phyloP scores from a whole-genome alignment of 1,140 invertebrate species.

The Atopsyche davidsoni region DNA sequence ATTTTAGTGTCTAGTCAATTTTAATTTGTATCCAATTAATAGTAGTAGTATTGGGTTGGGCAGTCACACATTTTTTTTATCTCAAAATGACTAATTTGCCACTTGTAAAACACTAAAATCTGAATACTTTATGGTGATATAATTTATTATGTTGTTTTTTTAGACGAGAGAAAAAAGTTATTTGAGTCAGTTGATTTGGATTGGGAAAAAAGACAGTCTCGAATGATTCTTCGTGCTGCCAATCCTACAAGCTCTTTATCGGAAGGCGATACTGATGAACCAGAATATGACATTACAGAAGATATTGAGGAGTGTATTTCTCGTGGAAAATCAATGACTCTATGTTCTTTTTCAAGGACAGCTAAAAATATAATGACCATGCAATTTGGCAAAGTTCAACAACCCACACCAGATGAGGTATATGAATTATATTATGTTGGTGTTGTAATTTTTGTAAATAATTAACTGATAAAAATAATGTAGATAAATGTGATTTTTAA shows the following conservation, averaged over 20 bases:
- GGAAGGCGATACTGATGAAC: conserved; percentile 34
- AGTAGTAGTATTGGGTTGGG: no score
- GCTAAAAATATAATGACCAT: conserved; percentile 78
- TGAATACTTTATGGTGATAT: no score
- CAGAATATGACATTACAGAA: conserved; percentile 47
- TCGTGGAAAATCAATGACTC: conserved; percentile 74
- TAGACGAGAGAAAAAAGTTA: conserved; percentile 66
- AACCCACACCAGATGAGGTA: conserved; percentile 22
- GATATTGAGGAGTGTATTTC: conserved; percentile 72
- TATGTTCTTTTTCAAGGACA: conserved; percentile 75
- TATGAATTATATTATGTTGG: no score
- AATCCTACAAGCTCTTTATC: conserved; percentile 46
- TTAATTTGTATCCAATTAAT: no score
- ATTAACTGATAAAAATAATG: no score
- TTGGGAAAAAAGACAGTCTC: conserved; percentile 56
- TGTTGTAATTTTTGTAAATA: conserved; percentile 2
- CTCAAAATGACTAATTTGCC: no score
- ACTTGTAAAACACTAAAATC: no score
- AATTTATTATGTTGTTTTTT: conserved; percentile 33
- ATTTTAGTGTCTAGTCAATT: no score
- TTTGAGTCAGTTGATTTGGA: conserved; percentile 70
- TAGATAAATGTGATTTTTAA: no score
- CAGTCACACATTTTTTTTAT: no score
- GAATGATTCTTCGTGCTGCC: conserved; percentile 49
- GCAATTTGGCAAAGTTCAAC: conserved; percentile 56